Percentiles rank a stretch among this genome's conserved stretches.
These are phyloP conservation scores for Pogoniulus pusillus DNA, from an alignment of 2,797 vertebrate genomes.

Conservation along the genomic window DNA sequence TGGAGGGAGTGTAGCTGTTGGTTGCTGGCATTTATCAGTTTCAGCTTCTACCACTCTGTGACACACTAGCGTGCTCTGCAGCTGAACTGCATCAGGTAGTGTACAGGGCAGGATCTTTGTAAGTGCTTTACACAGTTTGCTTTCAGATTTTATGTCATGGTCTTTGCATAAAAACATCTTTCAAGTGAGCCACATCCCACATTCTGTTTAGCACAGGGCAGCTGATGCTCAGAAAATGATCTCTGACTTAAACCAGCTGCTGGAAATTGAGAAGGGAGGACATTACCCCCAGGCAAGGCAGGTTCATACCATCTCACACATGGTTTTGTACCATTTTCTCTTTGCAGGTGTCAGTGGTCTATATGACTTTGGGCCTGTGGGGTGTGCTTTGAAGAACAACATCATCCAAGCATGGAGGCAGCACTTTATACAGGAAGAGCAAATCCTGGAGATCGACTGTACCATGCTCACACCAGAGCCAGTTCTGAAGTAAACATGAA, in stretches of 20 bases:
- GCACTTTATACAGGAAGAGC: conserved; percentile 98
- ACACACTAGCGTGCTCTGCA: neutral
- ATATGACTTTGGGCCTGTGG: conserved; percentile 97
- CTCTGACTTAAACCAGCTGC: neutral
- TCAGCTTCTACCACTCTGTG: neutral
- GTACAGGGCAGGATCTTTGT: neutral
- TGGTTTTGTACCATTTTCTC: neutral
- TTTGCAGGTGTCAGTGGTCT: conserved; percentile 92
- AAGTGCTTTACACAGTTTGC: neutral
- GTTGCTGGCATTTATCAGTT: neutral
- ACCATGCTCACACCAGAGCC: conserved; percentile 97
- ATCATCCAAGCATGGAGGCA: conserved; percentile 95
- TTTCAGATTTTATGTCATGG: neutral
- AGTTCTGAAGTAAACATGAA: conserved; percentile 87
- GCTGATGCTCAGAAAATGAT: neutral
- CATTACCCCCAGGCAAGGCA: neutral
- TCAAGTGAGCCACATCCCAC: neutral
- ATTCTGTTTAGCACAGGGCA: neutral
- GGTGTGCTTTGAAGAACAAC: conserved; percentile 97
- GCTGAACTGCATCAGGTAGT: neutral
- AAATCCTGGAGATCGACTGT: conserved; percentile 98
- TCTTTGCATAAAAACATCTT: neutral
- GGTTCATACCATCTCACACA: accelerated
- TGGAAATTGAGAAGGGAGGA: neutral
- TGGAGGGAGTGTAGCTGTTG: neutral